phyloP scores from a whole-genome alignment of 1,140 invertebrate species.

The Drosophila albomicans region DNA sequence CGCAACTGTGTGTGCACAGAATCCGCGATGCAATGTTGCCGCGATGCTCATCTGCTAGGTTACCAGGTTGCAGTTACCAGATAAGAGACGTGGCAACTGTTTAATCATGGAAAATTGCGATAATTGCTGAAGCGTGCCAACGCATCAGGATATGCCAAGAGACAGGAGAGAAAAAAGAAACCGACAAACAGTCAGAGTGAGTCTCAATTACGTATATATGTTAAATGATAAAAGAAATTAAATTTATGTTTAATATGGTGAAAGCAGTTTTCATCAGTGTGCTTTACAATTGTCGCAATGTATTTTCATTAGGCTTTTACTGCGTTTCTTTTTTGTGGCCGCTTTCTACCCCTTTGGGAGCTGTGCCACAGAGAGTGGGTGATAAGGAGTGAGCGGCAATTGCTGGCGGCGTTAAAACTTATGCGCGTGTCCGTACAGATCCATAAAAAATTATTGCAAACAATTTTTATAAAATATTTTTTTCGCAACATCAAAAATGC shows the following conservation, averaged over 20 bases:
- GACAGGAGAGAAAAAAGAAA: too few relatives aligned
- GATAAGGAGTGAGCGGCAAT: conserved; percentile 3
- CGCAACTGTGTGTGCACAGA: conserved; percentile 11
- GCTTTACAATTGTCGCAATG: conserved; percentile 10
- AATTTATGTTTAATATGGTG: conserved; percentile 29
- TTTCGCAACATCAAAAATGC: conserved; percentile 29
- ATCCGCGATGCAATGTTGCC: conserved; percentile 1
- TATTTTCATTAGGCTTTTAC: conserved; percentile 25
- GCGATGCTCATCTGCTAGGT: background rate
- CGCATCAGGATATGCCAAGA: background rate
- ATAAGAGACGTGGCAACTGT: conserved; percentile 3
- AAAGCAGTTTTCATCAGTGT: conserved; percentile 6
- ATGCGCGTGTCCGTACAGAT: conserved; percentile 35
- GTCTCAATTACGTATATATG: conserved; percentile 19
- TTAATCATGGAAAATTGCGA: conserved; percentile 35
- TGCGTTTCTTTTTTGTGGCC: background rate
- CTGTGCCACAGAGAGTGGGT: background rate
- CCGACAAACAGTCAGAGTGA: background rate
- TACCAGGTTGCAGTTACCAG: background rate
- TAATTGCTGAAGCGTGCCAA: conserved; percentile 27
- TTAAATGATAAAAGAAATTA: conserved; percentile 15
- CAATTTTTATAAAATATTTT: conserved; percentile 44
- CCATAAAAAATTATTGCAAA: conserved; percentile 52
- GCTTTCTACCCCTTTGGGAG: background rate
- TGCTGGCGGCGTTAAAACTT: conserved; percentile 33